Conservation (phyloP, 2,888 invertebrate genomes). For the Diaprepes abbreviatus region DNA sequence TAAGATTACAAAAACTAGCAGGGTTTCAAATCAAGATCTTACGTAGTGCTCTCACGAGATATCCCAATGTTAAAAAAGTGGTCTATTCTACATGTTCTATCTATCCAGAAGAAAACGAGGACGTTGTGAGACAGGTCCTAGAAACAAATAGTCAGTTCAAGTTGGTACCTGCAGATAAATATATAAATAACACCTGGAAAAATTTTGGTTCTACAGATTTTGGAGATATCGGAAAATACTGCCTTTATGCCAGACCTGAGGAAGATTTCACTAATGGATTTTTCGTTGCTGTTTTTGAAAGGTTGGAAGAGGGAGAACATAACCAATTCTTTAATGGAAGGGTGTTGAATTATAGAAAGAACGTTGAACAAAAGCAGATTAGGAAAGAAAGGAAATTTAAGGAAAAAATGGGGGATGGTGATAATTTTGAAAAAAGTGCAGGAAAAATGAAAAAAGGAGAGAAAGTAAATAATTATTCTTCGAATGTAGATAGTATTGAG, state of each 20-base stretch:
- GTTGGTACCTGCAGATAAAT: conserved; percentile 74
- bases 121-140: conserved; percentile 83
- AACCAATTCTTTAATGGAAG: conserved; percentile 59
- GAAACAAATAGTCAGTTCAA: conserved; percentile 72
- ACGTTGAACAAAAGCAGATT: conserved; percentile 44
- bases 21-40: conserved; percentile 87
- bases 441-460: neutral
- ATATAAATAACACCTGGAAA: conserved; percentile 77
- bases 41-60: conserved; percentile 85
- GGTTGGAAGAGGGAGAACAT: conserved; percentile 68
- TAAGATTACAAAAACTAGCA: conserved; percentile 76
- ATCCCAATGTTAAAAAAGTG: conserved; percentile 86
- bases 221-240: conserved; percentile 78
- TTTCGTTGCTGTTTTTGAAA: conserved; percentile 92
- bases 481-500: too few species aligned
- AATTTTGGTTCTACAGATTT: conserved; percentile 78
- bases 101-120: conserved; percentile 92
- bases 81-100: conserved; percentile 98
- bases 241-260: conserved; percentile 83
- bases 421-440: neutral
- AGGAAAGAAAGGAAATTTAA: conserved; percentile 12
- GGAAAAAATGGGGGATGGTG: neutral
- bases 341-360: conserved; percentile 54
- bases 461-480: too few species aligned
- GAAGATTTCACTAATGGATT: conserved; percentile 92